Evolutionary conservation across 2,888 invertebrate species (phyloP).

Genomic region (Autographa pulchrina): DNA sequence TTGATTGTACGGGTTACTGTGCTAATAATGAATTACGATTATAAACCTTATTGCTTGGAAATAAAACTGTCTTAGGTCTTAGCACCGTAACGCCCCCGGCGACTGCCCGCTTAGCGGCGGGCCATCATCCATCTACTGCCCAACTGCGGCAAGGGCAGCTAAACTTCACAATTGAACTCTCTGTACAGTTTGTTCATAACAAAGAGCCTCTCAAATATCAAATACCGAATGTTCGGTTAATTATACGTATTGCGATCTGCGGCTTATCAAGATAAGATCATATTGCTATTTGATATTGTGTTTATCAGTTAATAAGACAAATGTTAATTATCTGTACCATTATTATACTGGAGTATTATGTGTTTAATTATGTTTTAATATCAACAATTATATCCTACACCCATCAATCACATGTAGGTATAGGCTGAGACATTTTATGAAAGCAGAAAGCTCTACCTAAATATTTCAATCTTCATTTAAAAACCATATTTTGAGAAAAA

Average conservation of each 20-base stretch:
- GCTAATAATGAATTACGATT: not conserved
- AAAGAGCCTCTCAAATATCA: not conserved
- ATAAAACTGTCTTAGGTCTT: no score
- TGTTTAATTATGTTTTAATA: constrained; percentile 1
- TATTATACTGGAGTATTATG: not conserved
- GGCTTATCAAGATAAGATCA: not conserved
- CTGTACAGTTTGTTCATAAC: not conserved
- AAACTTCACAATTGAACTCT: not conserved
- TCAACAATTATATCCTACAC: not conserved
- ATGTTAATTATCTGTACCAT: not conserved
- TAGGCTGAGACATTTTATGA: no score
- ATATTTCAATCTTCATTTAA: no score
- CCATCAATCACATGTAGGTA: no score
- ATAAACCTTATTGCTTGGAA: not conserved
- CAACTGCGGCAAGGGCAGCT: not conserved
- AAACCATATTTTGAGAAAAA: no score
- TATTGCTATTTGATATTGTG: constrained; percentile 6
- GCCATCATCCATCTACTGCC: no score
- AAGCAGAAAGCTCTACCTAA: no score
- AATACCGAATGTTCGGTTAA: not conserved
- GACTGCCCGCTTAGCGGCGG: no score
- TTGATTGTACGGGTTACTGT: not conserved
- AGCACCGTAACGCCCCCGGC: no score
- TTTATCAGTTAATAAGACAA: not conserved
- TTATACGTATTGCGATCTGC: not conserved